Percentiles rank a stretch among this genome's conserved stretches.
Conservation (phyloP, 2,888 invertebrate species). For the Bruchidius siliquastri region DNA sequence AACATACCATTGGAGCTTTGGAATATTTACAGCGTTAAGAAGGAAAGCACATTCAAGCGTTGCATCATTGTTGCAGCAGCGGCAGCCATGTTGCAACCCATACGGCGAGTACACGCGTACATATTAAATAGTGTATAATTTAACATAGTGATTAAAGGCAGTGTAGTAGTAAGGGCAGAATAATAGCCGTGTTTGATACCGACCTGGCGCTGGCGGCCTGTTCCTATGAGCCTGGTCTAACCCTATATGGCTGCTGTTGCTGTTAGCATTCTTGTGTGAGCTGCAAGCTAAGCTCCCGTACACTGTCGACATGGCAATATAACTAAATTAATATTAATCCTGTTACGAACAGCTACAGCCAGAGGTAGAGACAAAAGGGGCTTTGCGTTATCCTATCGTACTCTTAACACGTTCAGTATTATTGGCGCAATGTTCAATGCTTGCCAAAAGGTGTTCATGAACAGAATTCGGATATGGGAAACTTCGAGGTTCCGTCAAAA, state of each 20-base stretch:
- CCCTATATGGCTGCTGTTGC: neutral
- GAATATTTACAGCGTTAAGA: neutral
- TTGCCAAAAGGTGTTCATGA: too few relatives aligned
- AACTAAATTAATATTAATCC: slow-evolving; percentile 34
- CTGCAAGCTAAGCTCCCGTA: neutral
- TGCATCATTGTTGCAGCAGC: neutral
- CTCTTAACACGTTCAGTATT: too few relatives aligned
- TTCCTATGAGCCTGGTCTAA: neutral
- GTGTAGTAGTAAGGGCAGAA: neutral
- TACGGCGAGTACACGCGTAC: neutral
- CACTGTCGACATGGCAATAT: slow-evolving; percentile 20
- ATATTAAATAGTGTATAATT: neutral
- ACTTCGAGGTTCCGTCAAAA: too few relatives aligned
- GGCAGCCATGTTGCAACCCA: neutral
- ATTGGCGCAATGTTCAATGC: too few relatives aligned
- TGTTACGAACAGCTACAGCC: slow-evolving; percentile 21
- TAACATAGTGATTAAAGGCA: neutral
- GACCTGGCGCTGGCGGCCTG: neutral
- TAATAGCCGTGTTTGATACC: neutral
- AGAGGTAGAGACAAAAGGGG: neutral
- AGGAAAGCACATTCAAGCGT: neutral
- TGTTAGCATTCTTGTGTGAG: neutral
- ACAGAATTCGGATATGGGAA: too few relatives aligned
- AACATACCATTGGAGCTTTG: too few relatives aligned
- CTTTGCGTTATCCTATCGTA: neutral